Evolutionary conservation across 2,888 invertebrate genomes (phyloP), one percentile per base, ranked within the genome.

Genomic region (Bombylius major): DNA sequence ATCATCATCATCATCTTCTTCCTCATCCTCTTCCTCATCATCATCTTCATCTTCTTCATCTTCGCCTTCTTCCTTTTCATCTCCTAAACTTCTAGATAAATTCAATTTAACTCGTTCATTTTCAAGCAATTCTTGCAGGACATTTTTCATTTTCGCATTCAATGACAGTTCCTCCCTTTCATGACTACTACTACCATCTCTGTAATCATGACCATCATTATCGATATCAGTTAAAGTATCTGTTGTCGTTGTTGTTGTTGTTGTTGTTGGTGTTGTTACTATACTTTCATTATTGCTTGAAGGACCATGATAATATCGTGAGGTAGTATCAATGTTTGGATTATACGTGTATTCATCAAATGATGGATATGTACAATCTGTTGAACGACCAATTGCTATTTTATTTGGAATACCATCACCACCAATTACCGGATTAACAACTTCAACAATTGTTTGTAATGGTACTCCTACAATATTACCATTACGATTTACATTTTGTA

Each of bases 101-200:
- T 72, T 75, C 60, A 71, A 70, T 68, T 73, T 73, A 60, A 75
- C 75, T 62, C 73, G 70, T 62, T 75, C 69, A 60, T 75, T 72
- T 59, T 69, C 70, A 54, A 74, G 63, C 57, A 75, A 63, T 60
- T 75, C 75, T 62, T 74, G 70, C 54, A 75, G 68, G 55, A 75
- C 75, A 67, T 72, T 74, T 67, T 75, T 75, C 75, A 75, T 75
- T 71, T 75, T 75, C 54, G 74, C 75, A 66, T 73, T 75, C 60
- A 75, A 65, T 57, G 75, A 75, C 60, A 74, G 64, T 62, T 72
- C 72, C 56, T 61, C 36, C 4, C 23, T 33, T 8, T n/a, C 31
- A 11, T 39, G 47, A 13, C 23, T 51, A 11, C 11, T 39, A 39
- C 11, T 11, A 11, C 39, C 12, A 11, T 42, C 39, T 4, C 8